Conservation (phyloP, 2,797 vertebrate genomes). For the Diplodus sargus region DNA sequence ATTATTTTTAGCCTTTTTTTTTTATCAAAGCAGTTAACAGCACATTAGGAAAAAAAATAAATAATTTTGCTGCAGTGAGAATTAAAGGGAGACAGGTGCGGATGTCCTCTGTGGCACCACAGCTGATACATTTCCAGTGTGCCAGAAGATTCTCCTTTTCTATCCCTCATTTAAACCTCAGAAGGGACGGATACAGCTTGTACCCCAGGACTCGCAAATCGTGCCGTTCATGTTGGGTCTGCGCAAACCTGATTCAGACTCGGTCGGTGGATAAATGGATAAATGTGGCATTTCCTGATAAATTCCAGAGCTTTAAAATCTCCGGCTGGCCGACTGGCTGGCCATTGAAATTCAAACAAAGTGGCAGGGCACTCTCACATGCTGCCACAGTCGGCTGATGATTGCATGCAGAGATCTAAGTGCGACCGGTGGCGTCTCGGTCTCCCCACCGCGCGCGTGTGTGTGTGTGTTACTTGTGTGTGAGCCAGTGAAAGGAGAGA, state of each 20-base stretch:
- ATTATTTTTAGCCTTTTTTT: background rate
- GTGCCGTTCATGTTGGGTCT: constrained; percentile 3
- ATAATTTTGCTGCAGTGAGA: background rate
- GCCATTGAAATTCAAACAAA: constrained; percentile 60
- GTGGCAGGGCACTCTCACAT: constrained; percentile 36
- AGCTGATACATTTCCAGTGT: background rate
- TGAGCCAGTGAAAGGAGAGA: constrained; percentile 19
- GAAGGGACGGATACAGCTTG: background rate
- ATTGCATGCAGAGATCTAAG: constrained; percentile 57
- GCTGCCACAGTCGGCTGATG: constrained; percentile 54
- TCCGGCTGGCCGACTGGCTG: constrained; percentile 31
- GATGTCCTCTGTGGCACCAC: background rate
- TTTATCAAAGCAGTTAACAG: background rate
- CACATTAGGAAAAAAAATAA: background rate
- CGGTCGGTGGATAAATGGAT: constrained; percentile 20
- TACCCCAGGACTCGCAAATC: background rate
- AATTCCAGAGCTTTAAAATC: constrained; percentile 31
- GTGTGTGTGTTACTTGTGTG: constrained; percentile 25
- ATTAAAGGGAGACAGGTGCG: background rate
- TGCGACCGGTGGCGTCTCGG: constrained; percentile 20
- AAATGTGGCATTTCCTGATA: constrained; percentile 44
- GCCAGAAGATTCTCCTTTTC: background rate
- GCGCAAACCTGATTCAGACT: background rate
- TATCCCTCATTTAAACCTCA: background rate
- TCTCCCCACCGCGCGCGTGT: background rate